These are phyloP conservation scores for Psophia crepitans DNA, from an alignment of 2,113 vertebrate species.

Conservation along the genomic window DNA sequence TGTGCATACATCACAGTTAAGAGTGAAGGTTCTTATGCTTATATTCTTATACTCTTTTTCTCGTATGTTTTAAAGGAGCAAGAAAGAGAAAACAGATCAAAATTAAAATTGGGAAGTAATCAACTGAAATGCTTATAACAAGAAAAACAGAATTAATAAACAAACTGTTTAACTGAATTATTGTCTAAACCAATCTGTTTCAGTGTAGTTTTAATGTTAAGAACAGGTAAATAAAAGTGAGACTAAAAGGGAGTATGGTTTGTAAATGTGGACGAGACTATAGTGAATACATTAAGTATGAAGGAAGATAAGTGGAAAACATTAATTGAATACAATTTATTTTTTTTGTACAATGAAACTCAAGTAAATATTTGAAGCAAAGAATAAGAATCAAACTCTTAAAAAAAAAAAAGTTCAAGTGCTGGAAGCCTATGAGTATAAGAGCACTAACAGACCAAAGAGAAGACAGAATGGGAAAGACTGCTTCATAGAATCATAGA, in stretches of 20 bases:
- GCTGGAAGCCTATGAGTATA: not conserved
- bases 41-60: not conserved
- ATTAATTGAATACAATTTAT: not conserved
- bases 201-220: not conserved
- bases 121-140: not conserved
- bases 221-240: not conserved
- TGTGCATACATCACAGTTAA: not conserved
- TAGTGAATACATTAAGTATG: not conserved
- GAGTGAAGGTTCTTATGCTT: not conserved
- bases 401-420: not conserved
- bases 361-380: constrained; percentile 48
- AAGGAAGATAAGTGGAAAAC: not conserved
- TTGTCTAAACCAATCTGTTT: not conserved
- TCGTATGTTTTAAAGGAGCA: not conserved
- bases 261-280: not conserved
- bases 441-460: not conserved
- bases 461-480: no score
- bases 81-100: not conserved
- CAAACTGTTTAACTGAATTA: not conserved
- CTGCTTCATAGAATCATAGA: no score
- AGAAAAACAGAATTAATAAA: not conserved
- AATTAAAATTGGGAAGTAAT: not conserved
- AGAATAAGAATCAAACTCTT: constrained; percentile 15
- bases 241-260: not conserved
- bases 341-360: not conserved